Conservation (phyloP, 2,797 vertebrate species). For the Alauda arvensis region DNA sequence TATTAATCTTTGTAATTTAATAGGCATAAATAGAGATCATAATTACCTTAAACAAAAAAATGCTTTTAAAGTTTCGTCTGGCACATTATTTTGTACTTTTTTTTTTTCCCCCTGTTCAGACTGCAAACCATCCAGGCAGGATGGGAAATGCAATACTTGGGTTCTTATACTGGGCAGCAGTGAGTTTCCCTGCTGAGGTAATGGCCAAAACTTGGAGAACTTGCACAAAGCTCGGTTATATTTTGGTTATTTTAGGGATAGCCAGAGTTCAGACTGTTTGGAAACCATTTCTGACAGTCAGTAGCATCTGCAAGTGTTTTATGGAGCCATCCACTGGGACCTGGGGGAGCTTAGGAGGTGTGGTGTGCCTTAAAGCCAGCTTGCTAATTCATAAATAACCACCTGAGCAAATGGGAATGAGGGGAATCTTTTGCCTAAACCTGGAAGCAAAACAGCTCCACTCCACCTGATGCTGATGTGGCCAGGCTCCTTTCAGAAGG, state of each 20-base stretch:
- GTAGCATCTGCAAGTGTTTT: not conserved
- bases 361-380: not conserved
- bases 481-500: not conserved
- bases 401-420: not conserved
- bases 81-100: conserved; percentile 10
- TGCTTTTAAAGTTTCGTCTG: conserved; percentile 58
- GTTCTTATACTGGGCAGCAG: not conserved
- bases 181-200: not conserved
- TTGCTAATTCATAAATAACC: not conserved
- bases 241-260: not conserved
- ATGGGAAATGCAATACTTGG: conserved; percentile 3
- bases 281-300: not conserved
- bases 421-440: not conserved
- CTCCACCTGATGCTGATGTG: fast-evolving
- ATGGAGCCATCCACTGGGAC: not conserved
- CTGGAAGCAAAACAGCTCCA: not conserved
- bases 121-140: conserved; percentile 3
- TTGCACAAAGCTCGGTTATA: not conserved
- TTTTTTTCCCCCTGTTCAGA: not conserved
- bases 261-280: not conserved
- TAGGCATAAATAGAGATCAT: conserved; percentile 61
- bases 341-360: not conserved
- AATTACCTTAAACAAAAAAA: conserved; percentile 62
- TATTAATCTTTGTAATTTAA: conserved; percentile 68
- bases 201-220: not conserved